Percentiles rank a stretch among this genome's conserved stretches.
These are phyloP conservation scores for Pristiophorus japonicus DNA, from an alignment of 2,113 vertebrate species.

Conservation along the genomic window DNA sequence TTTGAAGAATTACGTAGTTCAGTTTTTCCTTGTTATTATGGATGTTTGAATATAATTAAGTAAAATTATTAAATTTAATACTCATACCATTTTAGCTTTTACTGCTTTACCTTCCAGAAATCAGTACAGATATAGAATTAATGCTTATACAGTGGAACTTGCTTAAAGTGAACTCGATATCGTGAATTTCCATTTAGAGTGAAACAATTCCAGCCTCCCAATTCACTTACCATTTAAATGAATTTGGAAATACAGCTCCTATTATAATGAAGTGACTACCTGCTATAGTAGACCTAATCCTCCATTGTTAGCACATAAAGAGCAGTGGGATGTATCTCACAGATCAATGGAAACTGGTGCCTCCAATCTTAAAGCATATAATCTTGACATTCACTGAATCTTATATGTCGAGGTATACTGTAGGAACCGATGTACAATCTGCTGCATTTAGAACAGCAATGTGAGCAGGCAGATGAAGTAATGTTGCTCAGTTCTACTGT, in stretches of 20 bases:
- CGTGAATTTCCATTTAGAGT: slow-evolving; percentile 28
- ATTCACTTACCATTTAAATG: slow-evolving; percentile 4
- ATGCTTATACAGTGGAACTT: background rate
- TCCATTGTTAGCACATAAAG: slow-evolving; percentile 2
- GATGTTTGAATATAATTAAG: slow-evolving; percentile 14
- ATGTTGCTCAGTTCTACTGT: background rate
- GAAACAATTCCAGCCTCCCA: slow-evolving; percentile 12
- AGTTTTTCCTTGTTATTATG: background rate
- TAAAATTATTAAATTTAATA: slow-evolving; percentile 1
- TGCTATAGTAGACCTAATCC: background rate
- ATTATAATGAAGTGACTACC: slow-evolving; percentile 3
- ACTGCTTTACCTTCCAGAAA: background rate
- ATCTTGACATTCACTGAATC: background rate
- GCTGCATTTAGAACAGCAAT: background rate
- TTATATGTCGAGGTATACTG: background rate
- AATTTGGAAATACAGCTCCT: background rate
- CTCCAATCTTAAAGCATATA: slow-evolving; percentile 5
- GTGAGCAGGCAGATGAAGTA: background rate
- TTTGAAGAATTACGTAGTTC: background rate
- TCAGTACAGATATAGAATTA: background rate
- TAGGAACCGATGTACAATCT: background rate
- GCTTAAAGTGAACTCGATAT: background rate
- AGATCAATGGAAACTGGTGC: background rate
- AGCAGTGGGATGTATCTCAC: background rate
- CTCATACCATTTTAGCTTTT: background rate